Evolutionary conservation across 1,140 invertebrate species (phyloP), one percentile per base, ranked within the genome.

Genomic region (Nebria ingens): DNA sequence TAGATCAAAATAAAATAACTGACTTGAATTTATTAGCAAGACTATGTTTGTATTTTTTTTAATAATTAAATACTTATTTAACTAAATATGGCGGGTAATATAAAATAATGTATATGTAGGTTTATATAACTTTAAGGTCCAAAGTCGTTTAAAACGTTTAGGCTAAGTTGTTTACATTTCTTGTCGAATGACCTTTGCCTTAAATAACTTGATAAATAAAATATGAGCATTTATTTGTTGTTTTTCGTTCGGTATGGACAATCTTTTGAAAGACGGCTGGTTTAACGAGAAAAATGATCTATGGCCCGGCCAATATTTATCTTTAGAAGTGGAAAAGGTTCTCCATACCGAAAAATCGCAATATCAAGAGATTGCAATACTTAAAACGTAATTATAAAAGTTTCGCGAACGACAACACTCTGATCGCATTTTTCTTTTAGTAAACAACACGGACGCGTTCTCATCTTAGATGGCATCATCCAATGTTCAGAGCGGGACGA

Each of bases 401-500:
- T 34, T 19, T 21, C 19, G 15, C 3, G 13, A 11, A 52, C 21
- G 13, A 34, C 54, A 49, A 55, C 15, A 23, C 2, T 22, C 2
- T 21, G 11, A 52, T 25, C n/a, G 51, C 21, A 54, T 20, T 22
- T 56, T 61, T 53, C 59, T 64, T 65, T 40, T 63, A 96, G 93
- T 57, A 86, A 86, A 69, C 81, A 84, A 20, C 88, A 95, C 72
- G 97, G 97, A 0, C 86, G 75, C 69, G 90, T 89, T 29, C 70
- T 99, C 9, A 84, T 97, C 9, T 73, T 99, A 13, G 97, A 99
- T 76, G 93, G 93, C 38, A 91, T 97, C 3, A 97, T 99, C 63
- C 97, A 99, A 70, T 96, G 91, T 62, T 95, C 95, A 1, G 89
- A 98, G 69, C 80, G 80, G 58, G 97, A 99, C 80, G 97, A 99